Evolutionary conservation across 2,888 invertebrate genomes (phyloP), one percentile per base, ranked within the genome.

Genomic region (Aproaerema taeniolella): DNA sequence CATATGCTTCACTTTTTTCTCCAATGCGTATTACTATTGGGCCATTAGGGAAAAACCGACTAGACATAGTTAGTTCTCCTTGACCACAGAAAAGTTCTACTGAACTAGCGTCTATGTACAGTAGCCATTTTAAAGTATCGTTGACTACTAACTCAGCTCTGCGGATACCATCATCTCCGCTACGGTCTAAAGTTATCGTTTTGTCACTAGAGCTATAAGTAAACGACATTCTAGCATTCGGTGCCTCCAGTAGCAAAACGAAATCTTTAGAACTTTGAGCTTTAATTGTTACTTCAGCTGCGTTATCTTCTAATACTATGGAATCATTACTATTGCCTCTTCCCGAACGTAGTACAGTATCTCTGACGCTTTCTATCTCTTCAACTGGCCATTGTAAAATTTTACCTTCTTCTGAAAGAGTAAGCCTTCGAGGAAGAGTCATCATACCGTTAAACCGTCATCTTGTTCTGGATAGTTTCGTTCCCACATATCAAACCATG

Each of bases 401-500:
- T 10, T 26, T 51, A 1, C 60, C 55, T 16, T 74, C 49, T 39
- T 47, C 25, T 0, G 61, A 49, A n/a, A n/a, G n/a, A 0, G 45
- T 48, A n/a, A 87, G 48, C 31, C 46, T 47, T 51, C 87, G 68
- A 0, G 80, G 64, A 2, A 87, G 47, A 2, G 80, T 77, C 63
- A 82, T 70, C 30, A 65, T 66, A 1, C 87, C 87, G 75, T 69
- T 47, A 70, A 87, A 2, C 80, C 80, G 38, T 77, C 69, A 1
- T 54, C 28, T 4, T 63, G 56, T 39, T 86, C 83, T 1, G 81
- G 75, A 47, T 83, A 85, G 3, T 42, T 30, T 13, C 63, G 46
- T 2, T 79, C 77, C 87, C 87, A 87, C 79, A 78, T 86, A 46
- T 78, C 75, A 26, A 68, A 46, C 87, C 87, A 87, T 8, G 76